Evolutionary conservation across 2,797 vertebrate genomes (phyloP).

Genomic region (Tokudaia tokunoshimensis): DNA sequence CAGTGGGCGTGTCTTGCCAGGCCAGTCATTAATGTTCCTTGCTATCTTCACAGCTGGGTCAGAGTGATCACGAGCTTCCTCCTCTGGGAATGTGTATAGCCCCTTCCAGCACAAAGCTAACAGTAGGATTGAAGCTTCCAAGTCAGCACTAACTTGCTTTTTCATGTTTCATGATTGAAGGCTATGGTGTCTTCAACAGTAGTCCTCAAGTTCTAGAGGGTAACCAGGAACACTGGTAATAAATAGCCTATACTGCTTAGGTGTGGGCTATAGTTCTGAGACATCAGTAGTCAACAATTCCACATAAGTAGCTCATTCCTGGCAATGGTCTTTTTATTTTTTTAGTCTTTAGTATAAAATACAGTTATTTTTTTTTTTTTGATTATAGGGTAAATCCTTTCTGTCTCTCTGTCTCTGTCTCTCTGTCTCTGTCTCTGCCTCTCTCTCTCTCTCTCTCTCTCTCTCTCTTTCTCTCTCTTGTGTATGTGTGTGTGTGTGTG

Average conservation of each 20-base stretch:
- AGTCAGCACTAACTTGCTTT: neutral
- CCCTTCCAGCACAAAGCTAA: neutral
- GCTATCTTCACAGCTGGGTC: neutral
- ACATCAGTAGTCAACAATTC: too few species aligned
- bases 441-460: neutral
- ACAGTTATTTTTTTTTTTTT: neutral
- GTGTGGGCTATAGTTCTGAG: too few species aligned
- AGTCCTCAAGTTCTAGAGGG: neutral
- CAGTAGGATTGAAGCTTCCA: neutral
- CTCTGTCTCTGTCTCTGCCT: neutral
- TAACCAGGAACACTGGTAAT: neutral
- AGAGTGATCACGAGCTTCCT: neutral
- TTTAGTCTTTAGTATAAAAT: neutral
- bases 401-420: neutral
- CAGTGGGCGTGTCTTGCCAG: neutral
- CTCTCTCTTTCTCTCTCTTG: neutral
- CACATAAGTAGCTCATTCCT: neutral
- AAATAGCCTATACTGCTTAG: neutral
- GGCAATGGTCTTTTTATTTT: neutral
- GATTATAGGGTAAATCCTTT: neutral
- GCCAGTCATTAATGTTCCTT: neutral
- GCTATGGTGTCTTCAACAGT: neutral
- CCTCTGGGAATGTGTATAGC: neutral
- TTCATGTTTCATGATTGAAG: neutral
- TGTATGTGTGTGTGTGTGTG: neutral